Conservation (phyloP, 2,888 invertebrate species). For the Sminthurinus aureus region DNA sequence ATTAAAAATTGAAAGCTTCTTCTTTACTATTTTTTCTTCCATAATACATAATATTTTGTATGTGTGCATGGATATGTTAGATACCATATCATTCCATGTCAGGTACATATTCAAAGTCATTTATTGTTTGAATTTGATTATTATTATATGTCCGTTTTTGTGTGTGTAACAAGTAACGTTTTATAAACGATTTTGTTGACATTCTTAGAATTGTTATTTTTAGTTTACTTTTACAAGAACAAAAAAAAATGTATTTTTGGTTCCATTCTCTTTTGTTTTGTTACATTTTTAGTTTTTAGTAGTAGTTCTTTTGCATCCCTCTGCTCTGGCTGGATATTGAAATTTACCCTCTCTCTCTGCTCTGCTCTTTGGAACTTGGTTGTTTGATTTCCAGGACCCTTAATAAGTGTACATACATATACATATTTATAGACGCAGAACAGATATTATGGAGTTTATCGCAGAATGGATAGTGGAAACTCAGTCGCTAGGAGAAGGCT, state of each 20-base stretch:
- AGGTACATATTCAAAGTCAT: too few relatives aligned
- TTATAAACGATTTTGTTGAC: constrained; percentile 2
- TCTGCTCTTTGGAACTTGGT: neutral
- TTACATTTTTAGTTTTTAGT: neutral
- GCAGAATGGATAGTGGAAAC: constrained; percentile 88
- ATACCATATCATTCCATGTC: too few relatives aligned
- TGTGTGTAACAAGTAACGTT: neutral
- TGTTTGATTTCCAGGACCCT: neutral
- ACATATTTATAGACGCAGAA: neutral
- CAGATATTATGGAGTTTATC: constrained; percentile 71
- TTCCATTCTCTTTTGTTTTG: neutral
- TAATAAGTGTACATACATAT: neutral
- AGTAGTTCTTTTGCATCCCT: too few relatives aligned
- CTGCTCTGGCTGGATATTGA: neutral
- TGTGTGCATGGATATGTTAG: too few relatives aligned
- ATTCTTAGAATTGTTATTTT: neutral
- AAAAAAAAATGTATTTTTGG: neutral
- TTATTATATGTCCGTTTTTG: neutral
- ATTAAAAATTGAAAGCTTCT: too few relatives aligned
- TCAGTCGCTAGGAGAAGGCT: constrained; percentile 92
- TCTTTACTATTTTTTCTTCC: too few relatives aligned
- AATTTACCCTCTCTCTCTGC: neutral
- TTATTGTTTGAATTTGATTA: too few relatives aligned
- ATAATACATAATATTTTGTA: too few relatives aligned
- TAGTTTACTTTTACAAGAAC: neutral